Evolutionary conservation across 1,140 invertebrate genomes (phyloP).

Genomic region (Plectrocnemia conspersa): DNA sequence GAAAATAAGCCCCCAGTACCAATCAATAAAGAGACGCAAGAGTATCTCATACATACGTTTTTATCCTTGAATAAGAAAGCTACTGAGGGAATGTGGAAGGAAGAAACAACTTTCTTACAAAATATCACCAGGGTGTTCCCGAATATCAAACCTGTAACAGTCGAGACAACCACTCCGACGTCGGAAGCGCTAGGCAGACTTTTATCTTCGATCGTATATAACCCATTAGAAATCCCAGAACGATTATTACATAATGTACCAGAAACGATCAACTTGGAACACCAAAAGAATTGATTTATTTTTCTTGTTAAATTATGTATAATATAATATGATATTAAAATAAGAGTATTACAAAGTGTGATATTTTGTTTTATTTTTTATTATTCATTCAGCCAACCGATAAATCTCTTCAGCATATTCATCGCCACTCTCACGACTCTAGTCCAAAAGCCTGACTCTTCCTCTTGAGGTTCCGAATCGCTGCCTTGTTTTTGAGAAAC

Average conservation of each 20-base stretch:
- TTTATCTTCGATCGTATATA: constrained; percentile 9
- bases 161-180: neutral
- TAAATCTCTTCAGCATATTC: constrained; percentile 28
- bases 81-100: neutral
- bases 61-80: constrained; percentile 7
- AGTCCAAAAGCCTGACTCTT: constrained; percentile 31
- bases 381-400: constrained; percentile 33
- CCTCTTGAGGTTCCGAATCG: constrained; percentile 12
- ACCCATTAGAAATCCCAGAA: constrained; percentile 19
- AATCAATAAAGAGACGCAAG: constrained; percentile 7
- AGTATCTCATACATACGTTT: constrained; percentile 8
- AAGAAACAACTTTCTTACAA: constrained; percentile 15
- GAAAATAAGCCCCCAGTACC: constrained; percentile 7
- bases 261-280: constrained; percentile 5
- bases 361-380: neutral
- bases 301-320: neutral
- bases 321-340: constrained; percentile 1
- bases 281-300: neutral
- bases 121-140: constrained; percentile 13
- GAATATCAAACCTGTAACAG: neutral
- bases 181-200: constrained; percentile 6
- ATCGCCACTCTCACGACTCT: constrained; percentile 29
- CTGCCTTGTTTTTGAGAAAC: neutral
- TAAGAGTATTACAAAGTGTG: neutral
- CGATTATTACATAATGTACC: neutral